These are phyloP conservation scores for Dicyrtomina minuta DNA, from an alignment of 2,888 invertebrate genomes.

Conservation along the genomic window DNA sequence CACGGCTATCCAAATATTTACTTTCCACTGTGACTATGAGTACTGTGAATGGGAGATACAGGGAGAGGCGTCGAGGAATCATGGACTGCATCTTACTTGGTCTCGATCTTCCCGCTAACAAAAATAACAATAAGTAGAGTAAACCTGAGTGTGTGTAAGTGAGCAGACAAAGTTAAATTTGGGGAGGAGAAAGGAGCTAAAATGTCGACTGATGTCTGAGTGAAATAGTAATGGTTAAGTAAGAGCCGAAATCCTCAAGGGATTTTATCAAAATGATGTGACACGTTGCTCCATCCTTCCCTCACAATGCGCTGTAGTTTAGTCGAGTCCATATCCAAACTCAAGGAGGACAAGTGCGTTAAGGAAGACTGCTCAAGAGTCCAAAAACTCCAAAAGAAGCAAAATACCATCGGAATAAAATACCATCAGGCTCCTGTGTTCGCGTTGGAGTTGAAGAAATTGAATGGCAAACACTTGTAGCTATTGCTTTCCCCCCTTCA, in stretches of 20 bases:
- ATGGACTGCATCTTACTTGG: too few species aligned
- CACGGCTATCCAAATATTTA: too few species aligned
- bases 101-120: too few species aligned
- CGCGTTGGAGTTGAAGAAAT: slow-evolving; percentile 14
- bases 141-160: too few species aligned
- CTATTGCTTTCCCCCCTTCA: slow-evolving; percentile 4
- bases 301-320: background rate
- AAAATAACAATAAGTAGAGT: too few species aligned
- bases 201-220: slow-evolving; percentile 1
- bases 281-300: background rate
- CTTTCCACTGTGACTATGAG: too few species aligned
- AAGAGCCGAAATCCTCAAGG: slow-evolving; percentile 1
- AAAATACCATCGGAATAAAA: background rate
- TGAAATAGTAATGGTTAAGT: background rate
- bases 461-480: slow-evolving; percentile 28
- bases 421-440: slow-evolving; percentile 2
- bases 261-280: slow-evolving; percentile 17
- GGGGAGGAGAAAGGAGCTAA: background rate
- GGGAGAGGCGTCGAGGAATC: too few species aligned
- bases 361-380: background rate
- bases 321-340: background rate
- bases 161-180: too few species aligned
- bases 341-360: background rate
- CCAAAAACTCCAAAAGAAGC: background rate
- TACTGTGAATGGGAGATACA: too few species aligned